These are phyloP conservation scores for Lucifuga dentata DNA, from an alignment of 2,113 vertebrate species.

Conservation along the genomic window DNA sequence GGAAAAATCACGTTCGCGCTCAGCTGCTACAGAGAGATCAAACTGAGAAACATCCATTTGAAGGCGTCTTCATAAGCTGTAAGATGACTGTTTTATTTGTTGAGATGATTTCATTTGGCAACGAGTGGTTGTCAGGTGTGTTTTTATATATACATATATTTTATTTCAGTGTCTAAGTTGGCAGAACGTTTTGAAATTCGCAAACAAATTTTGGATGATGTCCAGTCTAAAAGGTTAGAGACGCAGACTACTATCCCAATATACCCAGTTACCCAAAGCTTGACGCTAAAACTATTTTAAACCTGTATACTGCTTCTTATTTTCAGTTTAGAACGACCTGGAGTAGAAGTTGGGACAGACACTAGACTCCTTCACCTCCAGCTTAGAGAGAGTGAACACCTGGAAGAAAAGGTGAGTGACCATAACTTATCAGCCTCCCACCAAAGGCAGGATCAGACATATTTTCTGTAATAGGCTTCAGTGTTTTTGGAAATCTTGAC, in stretches of 20 bases:
- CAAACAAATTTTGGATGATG: constrained; percentile 63
- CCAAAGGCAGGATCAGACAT: too few species aligned
- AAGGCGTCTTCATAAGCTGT: constrained; percentile 76
- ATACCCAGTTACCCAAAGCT: not conserved
- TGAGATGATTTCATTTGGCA: too few species aligned
- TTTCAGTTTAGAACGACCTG: constrained; percentile 40
- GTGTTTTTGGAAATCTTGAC: too few species aligned
- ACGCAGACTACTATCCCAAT: not conserved
- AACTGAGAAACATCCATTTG: constrained; percentile 70
- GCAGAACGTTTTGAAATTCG: constrained; percentile 75
- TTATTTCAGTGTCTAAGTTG: constrained; percentile 72
- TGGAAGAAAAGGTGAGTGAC: constrained; percentile 75
- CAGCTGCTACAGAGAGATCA: constrained; percentile 73
- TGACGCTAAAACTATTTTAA: not conserved
- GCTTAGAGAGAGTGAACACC: constrained; percentile 76
- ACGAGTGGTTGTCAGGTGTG: too few species aligned
- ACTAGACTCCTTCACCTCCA: constrained; percentile 60
- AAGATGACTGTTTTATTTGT: constrained; percentile 14
- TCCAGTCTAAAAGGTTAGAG: constrained; percentile 59
- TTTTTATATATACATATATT: not conserved
- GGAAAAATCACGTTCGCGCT: constrained; percentile 78
- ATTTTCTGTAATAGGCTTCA: too few species aligned
- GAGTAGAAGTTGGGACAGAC: constrained; percentile 39
- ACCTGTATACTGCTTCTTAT: not conserved
- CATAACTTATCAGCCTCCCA: too few species aligned